A percentile compares a stretch with the other conserved stretches of the same genome.
Conservation (phyloP, 1,140 invertebrate genomes). For the Bombus polaris region DNA sequence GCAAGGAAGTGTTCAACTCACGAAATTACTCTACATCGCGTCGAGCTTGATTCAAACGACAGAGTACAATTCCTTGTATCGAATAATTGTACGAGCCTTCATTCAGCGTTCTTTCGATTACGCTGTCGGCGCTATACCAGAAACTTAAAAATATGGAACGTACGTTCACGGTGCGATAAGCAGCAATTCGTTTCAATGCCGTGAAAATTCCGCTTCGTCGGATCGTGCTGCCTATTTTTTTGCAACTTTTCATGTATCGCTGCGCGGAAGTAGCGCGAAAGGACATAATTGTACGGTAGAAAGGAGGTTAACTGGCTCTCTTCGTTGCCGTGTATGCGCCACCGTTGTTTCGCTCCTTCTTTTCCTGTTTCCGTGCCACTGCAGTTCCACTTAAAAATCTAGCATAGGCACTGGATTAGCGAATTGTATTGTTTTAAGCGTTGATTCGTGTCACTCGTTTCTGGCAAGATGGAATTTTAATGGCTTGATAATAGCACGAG, state of each 20-base stretch:
- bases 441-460: neutral
- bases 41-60: neutral
- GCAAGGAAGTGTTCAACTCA: neutral
- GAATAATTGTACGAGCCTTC: neutral
- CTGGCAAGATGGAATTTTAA: neutral
- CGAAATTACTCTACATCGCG: neutral
- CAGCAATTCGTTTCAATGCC: neutral
- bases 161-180: too few species aligned
- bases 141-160: neutral
- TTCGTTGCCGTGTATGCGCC: neutral
- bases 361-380: neutral
- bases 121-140: too few species aligned
- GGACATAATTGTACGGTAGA: conserved; percentile 37
- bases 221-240: conserved; percentile 3
- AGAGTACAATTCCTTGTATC: neutral
- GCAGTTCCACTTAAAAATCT: conserved; percentile 33
- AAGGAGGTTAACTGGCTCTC: conserved; percentile 49
- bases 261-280: conserved; percentile 19
- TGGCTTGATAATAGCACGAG: too few species aligned
- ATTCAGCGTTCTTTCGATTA: neutral
- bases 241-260: conserved; percentile 33
- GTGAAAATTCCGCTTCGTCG: conserved; percentile 7
- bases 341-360: neutral
- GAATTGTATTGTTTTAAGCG: neutral
- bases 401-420: neutral